Evolutionary conservation across 1,140 invertebrate species (phyloP).

Genomic region (Helicoverpa armigera): DNA sequence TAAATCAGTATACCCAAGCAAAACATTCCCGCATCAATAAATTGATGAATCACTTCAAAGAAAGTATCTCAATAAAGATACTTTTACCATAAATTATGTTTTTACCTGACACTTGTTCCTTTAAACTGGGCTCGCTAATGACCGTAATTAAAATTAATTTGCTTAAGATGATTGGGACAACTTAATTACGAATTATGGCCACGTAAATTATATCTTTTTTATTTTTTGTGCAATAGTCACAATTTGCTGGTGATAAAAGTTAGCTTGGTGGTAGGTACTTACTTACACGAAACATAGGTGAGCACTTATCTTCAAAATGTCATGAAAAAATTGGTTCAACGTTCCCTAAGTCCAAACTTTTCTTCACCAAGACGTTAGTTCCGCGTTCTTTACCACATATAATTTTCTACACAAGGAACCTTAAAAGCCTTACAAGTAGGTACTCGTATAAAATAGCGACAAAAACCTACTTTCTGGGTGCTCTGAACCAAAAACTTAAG

Average conservation of each 20-base stretch:
- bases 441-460: not conserved
- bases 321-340: too few species aligned
- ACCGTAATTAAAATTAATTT: slow-evolving; percentile 29
- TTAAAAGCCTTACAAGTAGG: not conserved
- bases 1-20: not conserved
- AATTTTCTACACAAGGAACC: not conserved
- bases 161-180: slow-evolving; percentile 23
- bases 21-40: not conserved
- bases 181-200: slow-evolving; percentile 24
- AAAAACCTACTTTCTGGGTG: not conserved
- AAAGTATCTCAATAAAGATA: not conserved
- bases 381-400: not conserved
- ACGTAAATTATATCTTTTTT: not conserved
- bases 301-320: too few species aligned
- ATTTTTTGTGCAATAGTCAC: not conserved
- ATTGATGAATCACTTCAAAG: slow-evolving; percentile 1
- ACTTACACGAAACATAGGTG: too few species aligned
- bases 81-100: not conserved
- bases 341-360: not conserved
- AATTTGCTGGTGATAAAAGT: not conserved
- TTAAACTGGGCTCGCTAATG: not conserved
- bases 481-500: slow-evolving; percentile 20
- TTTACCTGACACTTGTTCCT: slow-evolving; percentile 12
- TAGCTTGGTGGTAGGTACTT: not conserved
- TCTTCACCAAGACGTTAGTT: not conserved